Evolutionary conservation across 1,140 invertebrate species (phyloP), one percentile per base, ranked within the genome.

Genomic region (Hydropsyche tenuis): DNA sequence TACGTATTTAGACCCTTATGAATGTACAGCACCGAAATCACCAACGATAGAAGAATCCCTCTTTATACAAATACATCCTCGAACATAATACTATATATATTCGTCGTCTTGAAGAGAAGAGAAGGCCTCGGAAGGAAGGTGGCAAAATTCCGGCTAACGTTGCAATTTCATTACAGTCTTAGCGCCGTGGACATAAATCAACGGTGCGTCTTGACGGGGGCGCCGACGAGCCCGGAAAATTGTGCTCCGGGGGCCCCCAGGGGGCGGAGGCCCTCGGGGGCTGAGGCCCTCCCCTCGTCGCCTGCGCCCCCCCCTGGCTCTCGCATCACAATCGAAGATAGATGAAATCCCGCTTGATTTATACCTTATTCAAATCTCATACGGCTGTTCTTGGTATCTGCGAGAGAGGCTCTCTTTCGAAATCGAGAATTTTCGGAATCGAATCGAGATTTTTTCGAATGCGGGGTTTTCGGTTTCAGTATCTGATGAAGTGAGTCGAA

Each of bases 121-220:
- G 30, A 45, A 65, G 68, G 65, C 65, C 73, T 73, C 70, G 72
- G 77, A 62, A 74, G 72, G 64, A 76, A 78, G 77, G 77, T 76
- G 77, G 77, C 77, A 78, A 78, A 78, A 78, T 75, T 78, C 77
- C 77, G 73, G 69, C 77, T 78, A 76, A 76, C 77, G 80, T 80
- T 83, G 83, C 84, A 85, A 86, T 85, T 86, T 86, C 84, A 86
- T 86, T 86, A 86, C 84, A 83, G 83, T 84, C 83, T 84, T 83
- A 83, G 84, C 84, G 84, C 82, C 82, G 80, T 79, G 83, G 79
- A 81, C 84, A 88, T 88, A 88, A 87, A 86, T 85, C 87, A 86
- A 84, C 82, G 81, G 80, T 79, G 75, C 79, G 78, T 79, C 81
- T 70, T 70, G 68, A 70, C 68, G 68, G 65, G 65, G 43, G 65